phyloP scores from a whole-genome alignment of 2,113 vertebrate genomes.

The Empidonax alnorum region DNA sequence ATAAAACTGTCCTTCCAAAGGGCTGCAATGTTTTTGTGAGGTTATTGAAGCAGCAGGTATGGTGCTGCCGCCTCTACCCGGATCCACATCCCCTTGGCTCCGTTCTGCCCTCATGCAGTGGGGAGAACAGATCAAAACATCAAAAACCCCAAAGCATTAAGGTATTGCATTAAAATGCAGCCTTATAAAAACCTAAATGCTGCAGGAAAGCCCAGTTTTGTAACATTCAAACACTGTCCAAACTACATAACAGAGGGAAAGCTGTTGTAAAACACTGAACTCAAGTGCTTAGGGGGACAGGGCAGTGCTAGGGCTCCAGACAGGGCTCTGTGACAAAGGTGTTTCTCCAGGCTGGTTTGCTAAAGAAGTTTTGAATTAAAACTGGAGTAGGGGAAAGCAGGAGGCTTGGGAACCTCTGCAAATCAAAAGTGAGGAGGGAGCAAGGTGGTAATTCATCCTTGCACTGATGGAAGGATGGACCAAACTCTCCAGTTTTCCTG shows the following conservation, averaged over 20 bases:
- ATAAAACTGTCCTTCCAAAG: not conserved
- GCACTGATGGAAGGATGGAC: not conserved
- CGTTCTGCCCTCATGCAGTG: fast-evolving
- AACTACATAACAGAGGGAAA: not conserved
- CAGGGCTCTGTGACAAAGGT: not conserved
- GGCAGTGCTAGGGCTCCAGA: not conserved
- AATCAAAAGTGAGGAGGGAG: not conserved
- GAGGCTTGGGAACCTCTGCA: not conserved
- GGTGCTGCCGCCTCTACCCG: not conserved
- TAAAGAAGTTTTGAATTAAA: not conserved
- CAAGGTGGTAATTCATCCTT: not conserved
- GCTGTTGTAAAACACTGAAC: not conserved
- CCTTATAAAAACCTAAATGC: not conserved
- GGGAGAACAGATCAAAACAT: not conserved
- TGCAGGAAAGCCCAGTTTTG: not conserved
- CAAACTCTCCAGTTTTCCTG: not conserved
- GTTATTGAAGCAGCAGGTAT: not conserved
- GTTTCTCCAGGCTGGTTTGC: fast-evolving
- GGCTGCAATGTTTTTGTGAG: not conserved
- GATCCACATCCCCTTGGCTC: fast-evolving
- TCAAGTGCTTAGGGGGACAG: not conserved
- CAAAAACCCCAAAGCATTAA: not conserved
- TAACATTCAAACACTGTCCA: not conserved
- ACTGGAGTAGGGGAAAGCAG: not conserved
- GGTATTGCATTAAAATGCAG: not conserved